phyloP scores from a whole-genome alignment of 2,888 invertebrate genomes.

The Aromia moschata region DNA sequence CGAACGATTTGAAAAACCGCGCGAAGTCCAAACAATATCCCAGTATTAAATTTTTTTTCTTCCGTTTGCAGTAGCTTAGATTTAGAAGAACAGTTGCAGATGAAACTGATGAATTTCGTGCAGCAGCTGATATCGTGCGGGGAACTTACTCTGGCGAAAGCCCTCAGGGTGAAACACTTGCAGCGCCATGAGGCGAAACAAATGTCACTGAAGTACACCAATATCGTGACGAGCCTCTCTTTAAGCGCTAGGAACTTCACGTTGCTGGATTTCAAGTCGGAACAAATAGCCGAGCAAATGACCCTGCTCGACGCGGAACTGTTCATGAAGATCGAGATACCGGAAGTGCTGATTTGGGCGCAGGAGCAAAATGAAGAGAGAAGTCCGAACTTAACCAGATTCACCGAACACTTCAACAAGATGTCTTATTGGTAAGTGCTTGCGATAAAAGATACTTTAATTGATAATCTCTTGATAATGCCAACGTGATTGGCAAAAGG shows the following conservation, averaged over 20 bases:
- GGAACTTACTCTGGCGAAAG: constrained; percentile 90
- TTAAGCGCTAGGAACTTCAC: constrained; percentile 66
- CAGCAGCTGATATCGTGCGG: constrained; percentile 92
- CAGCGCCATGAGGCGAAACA: constrained; percentile 74
- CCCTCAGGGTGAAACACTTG: constrained; percentile 87
- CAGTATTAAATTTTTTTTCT: no score
- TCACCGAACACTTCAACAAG: constrained; percentile 99
- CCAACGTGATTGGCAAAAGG: no score
- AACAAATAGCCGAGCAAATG: constrained; percentile 98
- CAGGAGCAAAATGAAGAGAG: constrained; percentile 97
- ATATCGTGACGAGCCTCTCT: constrained; percentile 50
- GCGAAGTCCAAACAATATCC: no score
- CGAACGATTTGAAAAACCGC: no score
- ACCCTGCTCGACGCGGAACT: constrained; percentile 94
- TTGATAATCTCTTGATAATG: no score
- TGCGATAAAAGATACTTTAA: no score
- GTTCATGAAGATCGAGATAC: constrained; percentile 96
- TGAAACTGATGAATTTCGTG: constrained; percentile 90
- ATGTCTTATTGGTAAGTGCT: constrained; percentile 90
- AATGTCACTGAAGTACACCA: constrained; percentile 43
- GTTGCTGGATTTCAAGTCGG: constrained; percentile 91
- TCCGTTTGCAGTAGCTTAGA: constrained; percentile 81
- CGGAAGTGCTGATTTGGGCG: constrained; percentile 97
- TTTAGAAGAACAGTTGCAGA: constrained; percentile 80
- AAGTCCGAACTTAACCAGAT: constrained; percentile 94